Conservation (phyloP, 2,888 invertebrate species). For the Notocelia uddmanniana region DNA sequence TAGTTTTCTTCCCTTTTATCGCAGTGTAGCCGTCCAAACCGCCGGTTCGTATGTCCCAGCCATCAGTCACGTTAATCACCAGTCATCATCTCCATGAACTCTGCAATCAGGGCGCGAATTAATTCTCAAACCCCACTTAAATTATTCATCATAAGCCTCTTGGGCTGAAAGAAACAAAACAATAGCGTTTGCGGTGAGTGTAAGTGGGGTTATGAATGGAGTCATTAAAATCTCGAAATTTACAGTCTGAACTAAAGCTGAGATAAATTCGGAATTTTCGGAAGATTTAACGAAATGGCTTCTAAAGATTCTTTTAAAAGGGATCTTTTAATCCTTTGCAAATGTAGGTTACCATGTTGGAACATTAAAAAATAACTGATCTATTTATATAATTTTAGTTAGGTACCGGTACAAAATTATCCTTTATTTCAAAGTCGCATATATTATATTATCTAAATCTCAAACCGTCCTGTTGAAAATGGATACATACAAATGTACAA, state of each 20-base stretch:
- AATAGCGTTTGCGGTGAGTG: background rate
- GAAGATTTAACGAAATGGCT: background rate
- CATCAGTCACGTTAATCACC: constrained; percentile 85
- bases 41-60: constrained; percentile 9
- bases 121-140: constrained; percentile 20
- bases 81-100: constrained; percentile 94
- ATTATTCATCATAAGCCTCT: constrained; percentile 22
- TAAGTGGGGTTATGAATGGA: background rate
- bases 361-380: too few species aligned
- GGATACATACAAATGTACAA: too few species aligned
- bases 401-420: too few species aligned
- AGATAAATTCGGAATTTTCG: background rate
- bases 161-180: constrained; percentile 18
- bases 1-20: background rate
- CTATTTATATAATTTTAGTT: too few species aligned
- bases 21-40: constrained; percentile 21
- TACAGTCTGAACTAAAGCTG: background rate
- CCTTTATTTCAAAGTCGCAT: too few species aligned
- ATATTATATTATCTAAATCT: too few species aligned
- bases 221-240: background rate
- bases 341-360: too few species aligned
- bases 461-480: too few species aligned
- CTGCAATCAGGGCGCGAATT: constrained; percentile 77
- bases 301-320: too few species aligned
- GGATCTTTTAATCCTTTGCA: too few species aligned